Base-by-base conservation (phyloP, 1,140 invertebrate species). In the Pollicipes pollicipes region DNA sequence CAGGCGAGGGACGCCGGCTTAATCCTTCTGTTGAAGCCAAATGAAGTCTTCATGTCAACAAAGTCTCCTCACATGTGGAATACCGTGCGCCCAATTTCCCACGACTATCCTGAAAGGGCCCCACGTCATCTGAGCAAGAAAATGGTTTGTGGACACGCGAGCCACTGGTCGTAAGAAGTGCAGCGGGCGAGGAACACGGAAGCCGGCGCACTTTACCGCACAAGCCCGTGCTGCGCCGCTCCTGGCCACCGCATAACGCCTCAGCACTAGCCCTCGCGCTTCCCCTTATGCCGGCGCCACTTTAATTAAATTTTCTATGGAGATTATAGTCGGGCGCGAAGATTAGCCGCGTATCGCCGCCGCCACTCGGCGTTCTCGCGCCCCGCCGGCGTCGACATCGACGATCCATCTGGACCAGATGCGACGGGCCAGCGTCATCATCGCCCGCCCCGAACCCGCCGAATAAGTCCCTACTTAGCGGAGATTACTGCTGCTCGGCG, bases 261-360 rank as follows among this genome's bases (percentile, higher is more conserved):
- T n/a, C n/a, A n/a, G n/a, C n/a, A n/a, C n/a, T n/a, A n/a, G n/a
- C n/a, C n/a, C n/a, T n/a, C n/a, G n/a, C 21, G 45, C 32, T 6
- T 16, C 13, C 10, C 45, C 45, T 10, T 58, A 58, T 58, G 45
- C 45, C 17, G 45, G 45, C 45, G 45, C 45, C 45, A 58, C 45
- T 58, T 58, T 58, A 58, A 58, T 58, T 58, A 58, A 58, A 58
- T 58, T 58, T 58, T 58, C 45, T 58, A 58, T 58, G 45, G 45
- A 58, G 45, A 58, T 58, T 58, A 58, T 10, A 58, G 45, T 21
- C 21, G 45, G 45, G 45, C 45, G 45, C 45, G 45, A 58, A 58
- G 45, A 58, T 58, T 58, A 58, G 45, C 45, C 13, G 45, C 13
- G 45, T 58, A 58, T 58, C 45, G 45, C 13, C 45, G 8, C 17